Evolutionary conservation across 2,888 invertebrate species (phyloP).

Genomic region (Campoletis raptor): DNA sequence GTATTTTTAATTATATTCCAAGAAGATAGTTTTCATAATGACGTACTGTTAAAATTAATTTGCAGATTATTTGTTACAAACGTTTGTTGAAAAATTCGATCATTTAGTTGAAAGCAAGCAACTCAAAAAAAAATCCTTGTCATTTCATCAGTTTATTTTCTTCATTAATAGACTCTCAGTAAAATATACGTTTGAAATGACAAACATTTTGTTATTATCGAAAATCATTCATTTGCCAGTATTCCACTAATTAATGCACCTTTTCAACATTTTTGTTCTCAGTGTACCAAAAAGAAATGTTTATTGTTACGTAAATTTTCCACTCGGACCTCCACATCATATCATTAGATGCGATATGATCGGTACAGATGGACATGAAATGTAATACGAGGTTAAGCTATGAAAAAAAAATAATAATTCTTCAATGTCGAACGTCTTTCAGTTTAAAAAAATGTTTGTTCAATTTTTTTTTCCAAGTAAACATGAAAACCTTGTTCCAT

Average conservation of each 20-base stretch:
- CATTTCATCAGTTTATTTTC: no score
- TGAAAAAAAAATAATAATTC: conserved; percentile 6
- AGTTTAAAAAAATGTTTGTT: conserved; percentile 21
- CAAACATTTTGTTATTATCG: no score
- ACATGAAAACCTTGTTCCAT: conserved; percentile 26
- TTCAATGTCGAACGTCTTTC: conserved; percentile 1
- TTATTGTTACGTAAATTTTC: conserved; percentile 18
- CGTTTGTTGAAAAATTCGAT: no score
- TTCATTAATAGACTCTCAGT: no score
- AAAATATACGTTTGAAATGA: no score
- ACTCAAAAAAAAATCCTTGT: no score
- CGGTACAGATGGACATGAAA: conserved; percentile 27
- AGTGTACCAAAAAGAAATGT: not conserved
- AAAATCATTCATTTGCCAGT: no score
- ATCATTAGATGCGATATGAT: conserved; percentile 71
- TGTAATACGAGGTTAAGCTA: not conserved
- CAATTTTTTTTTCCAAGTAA: conserved; percentile 10
- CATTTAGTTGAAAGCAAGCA: no score
- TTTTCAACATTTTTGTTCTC: no score
- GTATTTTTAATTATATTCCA: not conserved
- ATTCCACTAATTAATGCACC: no score
- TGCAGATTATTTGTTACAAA: not conserved
- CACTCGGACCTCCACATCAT: conserved; percentile 20
- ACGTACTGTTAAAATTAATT: not conserved
- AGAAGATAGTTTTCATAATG: not conserved